Percentiles rank a stretch among this genome's conserved stretches.
Conservation (phyloP, 2,113 vertebrate species). For the Sturnira hondurensis region DNA sequence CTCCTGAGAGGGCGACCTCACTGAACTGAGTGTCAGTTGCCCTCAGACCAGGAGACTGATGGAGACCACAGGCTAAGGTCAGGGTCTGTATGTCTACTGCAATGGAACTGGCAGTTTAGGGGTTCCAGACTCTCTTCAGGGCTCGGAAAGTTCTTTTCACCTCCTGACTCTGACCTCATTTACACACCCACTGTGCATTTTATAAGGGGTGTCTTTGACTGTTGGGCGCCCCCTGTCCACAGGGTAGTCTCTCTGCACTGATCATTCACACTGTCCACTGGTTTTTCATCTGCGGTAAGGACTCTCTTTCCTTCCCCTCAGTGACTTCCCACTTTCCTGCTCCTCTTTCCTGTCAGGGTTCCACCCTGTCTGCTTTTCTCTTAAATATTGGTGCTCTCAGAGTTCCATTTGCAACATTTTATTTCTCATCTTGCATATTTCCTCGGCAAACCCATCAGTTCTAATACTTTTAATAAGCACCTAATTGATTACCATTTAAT, state of each 20-base stretch:
- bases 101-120: neutral
- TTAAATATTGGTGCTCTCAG: neutral
- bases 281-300: neutral
- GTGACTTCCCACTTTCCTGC: neutral
- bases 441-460: neutral
- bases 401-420: neutral
- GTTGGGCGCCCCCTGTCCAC: neutral
- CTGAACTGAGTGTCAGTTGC: neutral
- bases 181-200: fast-evolving
- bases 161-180: neutral
- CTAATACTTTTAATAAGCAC: neutral
- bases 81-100: neutral
- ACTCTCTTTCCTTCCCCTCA: neutral
- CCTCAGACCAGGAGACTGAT: neutral
- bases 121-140: neutral
- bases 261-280: fast-evolving
- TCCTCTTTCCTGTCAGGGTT: neutral
- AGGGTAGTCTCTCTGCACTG: neutral
- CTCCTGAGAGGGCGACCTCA: neutral
- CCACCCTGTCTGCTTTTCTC: neutral
- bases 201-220: neutral
- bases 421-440: neutral
- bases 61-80: neutral
- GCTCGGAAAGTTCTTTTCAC: neutral
- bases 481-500: neutral